Percentiles rank a stretch among this genome's conserved stretches.
These are phyloP conservation scores for Drosophila koepferae DNA, from an alignment of 2,888 invertebrate genomes.

Conservation along the genomic window DNA sequence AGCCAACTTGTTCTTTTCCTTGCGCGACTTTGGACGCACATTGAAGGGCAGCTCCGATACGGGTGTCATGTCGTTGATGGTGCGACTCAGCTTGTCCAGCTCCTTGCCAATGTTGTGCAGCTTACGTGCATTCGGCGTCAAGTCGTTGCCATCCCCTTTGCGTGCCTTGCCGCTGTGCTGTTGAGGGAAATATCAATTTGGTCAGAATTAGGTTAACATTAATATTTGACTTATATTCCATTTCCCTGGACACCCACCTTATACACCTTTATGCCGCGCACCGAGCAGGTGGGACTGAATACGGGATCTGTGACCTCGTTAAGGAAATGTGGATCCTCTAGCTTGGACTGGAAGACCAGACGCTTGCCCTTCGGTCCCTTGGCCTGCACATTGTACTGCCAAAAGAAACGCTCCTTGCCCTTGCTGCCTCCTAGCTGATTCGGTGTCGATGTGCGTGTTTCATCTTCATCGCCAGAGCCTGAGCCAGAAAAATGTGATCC, in stretches of 20 bases:
- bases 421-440: conserved; percentile 81
- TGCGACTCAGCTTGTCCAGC: conserved; percentile 94
- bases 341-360: conserved; percentile 92
- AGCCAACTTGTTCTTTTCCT: conserved; percentile 98
- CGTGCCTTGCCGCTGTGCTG: conserved; percentile 93
- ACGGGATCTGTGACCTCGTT: conserved; percentile 98
- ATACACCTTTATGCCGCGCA: conserved; percentile 94
- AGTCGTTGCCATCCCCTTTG: conserved; percentile 98
- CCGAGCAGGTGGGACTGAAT: conserved; percentile 96
- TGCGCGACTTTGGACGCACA: conserved; percentile 95
- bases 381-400: conserved; percentile 99
- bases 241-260: conserved; percentile 64
- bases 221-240: too few species aligned
- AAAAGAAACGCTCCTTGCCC: conserved; percentile 95
- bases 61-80: conserved; percentile 98
- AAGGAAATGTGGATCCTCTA: conserved; percentile 96
- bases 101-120: conserved; percentile 96
- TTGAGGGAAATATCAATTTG: conserved; percentile 3
- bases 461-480: conserved; percentile 83
- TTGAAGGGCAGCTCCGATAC: conserved; percentile 96
- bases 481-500: neutral
- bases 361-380: conserved; percentile 98
- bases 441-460: conserved; percentile 78
- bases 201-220: neutral
- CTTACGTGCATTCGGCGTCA: conserved; percentile 97